Conservation (phyloP, 64 coral and sea anemone species). For the Orbicella faveolata region DNA sequence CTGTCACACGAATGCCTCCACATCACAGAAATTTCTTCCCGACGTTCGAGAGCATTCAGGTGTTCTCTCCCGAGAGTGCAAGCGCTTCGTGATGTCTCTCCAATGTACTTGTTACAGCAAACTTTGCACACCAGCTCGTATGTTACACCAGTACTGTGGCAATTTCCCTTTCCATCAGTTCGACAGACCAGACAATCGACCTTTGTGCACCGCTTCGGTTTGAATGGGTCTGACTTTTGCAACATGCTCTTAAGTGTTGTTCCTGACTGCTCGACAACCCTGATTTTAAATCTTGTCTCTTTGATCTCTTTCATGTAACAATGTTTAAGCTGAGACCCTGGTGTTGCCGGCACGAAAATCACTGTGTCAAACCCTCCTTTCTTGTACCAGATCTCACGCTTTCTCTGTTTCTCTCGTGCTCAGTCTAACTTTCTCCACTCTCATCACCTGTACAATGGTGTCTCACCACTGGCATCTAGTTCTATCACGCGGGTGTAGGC, state of each 20-base stretch:
- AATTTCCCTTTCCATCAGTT: neutral
- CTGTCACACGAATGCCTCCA: neutral
- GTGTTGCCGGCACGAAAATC: neutral
- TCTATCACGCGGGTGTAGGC: neutral
- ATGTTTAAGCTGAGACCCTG: neutral
- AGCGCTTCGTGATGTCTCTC: neutral
- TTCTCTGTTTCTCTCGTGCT: neutral
- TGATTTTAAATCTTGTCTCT: too few relatives aligned
- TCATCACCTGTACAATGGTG: neutral
- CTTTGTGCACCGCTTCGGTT: too few relatives aligned
- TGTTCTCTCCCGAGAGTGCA: neutral
- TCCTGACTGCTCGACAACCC: too few relatives aligned
- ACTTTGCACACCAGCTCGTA: neutral
- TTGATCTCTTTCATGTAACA: too few relatives aligned
- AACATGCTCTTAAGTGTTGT: too few relatives aligned
- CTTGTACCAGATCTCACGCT: neutral
- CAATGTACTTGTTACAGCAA: neutral
- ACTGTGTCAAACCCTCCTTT: constrained; percentile 2
- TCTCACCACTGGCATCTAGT: neutral
- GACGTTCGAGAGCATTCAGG: neutral
- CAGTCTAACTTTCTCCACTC: neutral
- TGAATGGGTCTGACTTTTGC: too few relatives aligned
- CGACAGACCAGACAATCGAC: neutral
- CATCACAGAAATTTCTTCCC: too few relatives aligned
- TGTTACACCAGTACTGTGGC: neutral